Conservation (phyloP, 2,888 invertebrate species). For the Acanthosepion pharaonis region DNA sequence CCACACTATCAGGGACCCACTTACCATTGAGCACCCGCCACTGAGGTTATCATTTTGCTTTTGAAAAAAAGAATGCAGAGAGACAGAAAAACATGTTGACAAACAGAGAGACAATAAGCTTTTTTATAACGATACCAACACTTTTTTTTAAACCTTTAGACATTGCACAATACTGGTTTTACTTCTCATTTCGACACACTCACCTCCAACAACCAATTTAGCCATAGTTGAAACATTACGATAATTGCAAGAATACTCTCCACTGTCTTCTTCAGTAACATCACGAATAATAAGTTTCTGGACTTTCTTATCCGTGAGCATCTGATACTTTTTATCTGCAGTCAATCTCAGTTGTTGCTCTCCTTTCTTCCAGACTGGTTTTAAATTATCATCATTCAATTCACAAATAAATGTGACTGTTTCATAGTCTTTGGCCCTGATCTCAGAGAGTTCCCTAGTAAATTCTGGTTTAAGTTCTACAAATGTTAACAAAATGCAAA, state of each 20-base stretch:
- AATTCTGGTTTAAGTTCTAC: background rate
- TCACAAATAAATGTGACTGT: conserved; percentile 39
- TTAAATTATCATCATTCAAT: conserved; percentile 34
- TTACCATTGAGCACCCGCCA: too few species aligned
- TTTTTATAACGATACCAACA: background rate
- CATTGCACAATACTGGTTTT: background rate
- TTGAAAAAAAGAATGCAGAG: background rate
- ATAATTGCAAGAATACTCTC: conserved; percentile 14
- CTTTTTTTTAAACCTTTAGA: background rate
- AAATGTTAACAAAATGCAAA: conserved; percentile 4
- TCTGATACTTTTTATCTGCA: conserved; percentile 45
- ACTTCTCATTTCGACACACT: background rate
- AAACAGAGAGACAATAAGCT: background rate
- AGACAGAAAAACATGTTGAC: background rate
- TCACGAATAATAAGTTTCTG: conserved; percentile 62
- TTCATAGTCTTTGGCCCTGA: background rate
- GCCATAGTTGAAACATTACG: conserved; percentile 34
- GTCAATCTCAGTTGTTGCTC: background rate
- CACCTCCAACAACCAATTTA: conserved; percentile 24
- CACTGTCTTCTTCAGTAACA: conserved; percentile 58
- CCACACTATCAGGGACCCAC: too few species aligned
- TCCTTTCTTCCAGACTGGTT: conserved; percentile 14
- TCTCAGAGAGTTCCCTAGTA: background rate
- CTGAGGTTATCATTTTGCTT: background rate
- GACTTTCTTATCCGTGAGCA: conserved; percentile 55